phyloP scores from a whole-genome alignment of 2,888 invertebrate species.

The Erebia aethiops region DNA sequence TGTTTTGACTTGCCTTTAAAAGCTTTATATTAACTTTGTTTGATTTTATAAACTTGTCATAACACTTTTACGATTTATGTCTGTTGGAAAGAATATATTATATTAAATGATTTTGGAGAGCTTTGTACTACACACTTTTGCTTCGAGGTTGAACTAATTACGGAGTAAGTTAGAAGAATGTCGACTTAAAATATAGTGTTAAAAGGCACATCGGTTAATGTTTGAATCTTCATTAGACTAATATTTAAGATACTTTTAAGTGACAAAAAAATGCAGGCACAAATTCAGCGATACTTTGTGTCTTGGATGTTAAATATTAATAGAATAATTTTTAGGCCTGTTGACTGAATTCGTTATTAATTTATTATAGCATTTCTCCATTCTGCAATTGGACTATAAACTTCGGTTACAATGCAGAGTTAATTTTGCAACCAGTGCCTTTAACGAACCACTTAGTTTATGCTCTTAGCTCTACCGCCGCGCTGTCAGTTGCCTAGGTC shows the following conservation, averaged over 20 bases:
- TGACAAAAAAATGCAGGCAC: too few species aligned
- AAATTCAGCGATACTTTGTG: too few species aligned
- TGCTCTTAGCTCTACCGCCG: constrained; percentile 16
- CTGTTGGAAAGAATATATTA: too few species aligned
- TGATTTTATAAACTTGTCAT: not conserved
- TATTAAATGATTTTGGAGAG: too few species aligned
- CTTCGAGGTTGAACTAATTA: too few species aligned
- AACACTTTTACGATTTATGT: too few species aligned
- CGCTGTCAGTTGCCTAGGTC: constrained; percentile 18
- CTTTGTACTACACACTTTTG: too few species aligned
- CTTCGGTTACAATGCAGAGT: constrained; percentile 32
- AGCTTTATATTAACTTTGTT: not conserved
- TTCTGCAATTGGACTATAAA: constrained; percentile 25
- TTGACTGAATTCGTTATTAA: not conserved
- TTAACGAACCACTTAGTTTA: constrained; percentile 34
- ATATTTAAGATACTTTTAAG: too few species aligned
- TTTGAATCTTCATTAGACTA: too few species aligned
- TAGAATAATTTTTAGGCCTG: not conserved
- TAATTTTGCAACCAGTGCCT: constrained; percentile 32
- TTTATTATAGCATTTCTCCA: not conserved
- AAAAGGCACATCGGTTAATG: too few species aligned
- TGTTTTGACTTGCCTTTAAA: not conserved
- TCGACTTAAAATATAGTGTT: too few species aligned
- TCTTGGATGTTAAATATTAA: not conserved
- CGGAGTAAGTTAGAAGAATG: too few species aligned